Evolutionary conservation across 2,888 invertebrate genomes (phyloP).

Genomic region (Endotricha flammealis): DNA sequence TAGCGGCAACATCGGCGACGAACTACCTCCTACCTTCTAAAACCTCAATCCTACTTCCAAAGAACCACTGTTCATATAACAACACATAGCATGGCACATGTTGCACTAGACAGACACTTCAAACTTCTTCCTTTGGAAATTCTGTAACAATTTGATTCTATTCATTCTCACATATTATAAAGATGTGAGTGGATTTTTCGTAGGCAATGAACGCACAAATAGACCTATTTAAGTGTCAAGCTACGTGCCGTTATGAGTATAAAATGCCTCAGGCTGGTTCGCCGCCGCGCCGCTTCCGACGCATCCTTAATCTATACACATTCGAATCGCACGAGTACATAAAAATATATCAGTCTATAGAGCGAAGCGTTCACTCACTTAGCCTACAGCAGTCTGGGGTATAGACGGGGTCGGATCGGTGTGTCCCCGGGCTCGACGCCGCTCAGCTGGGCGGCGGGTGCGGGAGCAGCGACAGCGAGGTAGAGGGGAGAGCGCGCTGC

Average conservation of each 20-base stretch:
- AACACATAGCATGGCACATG: too few relatives aligned
- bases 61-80: too few relatives aligned
- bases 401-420: constrained; percentile 40
- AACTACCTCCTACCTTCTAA: too few relatives aligned
- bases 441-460: constrained; percentile 49
- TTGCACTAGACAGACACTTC: too few relatives aligned
- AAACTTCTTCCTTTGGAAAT: too few relatives aligned
- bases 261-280: constrained; percentile 7
- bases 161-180: too few relatives aligned
- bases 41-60: background rate
- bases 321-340: constrained; percentile 69
- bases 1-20: constrained; percentile 4
- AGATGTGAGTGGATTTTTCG: too few relatives aligned
- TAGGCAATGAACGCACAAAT: too few relatives aligned
- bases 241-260: too few relatives aligned
- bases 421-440: constrained; percentile 21
- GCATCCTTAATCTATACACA: constrained; percentile 56
- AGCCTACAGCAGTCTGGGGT: constrained; percentile 67
- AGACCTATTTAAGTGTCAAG: too few relatives aligned
- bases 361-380: constrained; percentile 64
- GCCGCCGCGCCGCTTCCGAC: constrained; percentile 21
- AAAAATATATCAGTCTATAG: constrained; percentile 73
- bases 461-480: constrained; percentile 29
- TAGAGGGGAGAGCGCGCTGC: constrained; percentile 23
- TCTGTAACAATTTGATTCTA: too few relatives aligned